Base-by-base conservation (phyloP, 2,113 vertebrate species). In the Dasyprocta punctata region DNA sequence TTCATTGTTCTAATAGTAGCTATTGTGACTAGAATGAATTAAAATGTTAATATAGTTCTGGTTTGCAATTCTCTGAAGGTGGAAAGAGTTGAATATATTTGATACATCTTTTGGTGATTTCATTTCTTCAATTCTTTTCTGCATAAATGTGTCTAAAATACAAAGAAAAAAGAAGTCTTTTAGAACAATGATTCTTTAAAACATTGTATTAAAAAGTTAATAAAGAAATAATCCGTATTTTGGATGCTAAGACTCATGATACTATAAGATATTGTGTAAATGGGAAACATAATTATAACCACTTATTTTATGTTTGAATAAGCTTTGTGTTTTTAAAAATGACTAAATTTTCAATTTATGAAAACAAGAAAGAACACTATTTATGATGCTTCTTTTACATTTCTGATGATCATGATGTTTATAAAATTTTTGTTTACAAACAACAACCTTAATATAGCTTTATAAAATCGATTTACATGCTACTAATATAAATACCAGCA, bases 131-230 rank as follows among this genome's bases (percentile, higher is more conserved):
- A 41, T 41, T 86, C 17, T 89, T 28, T 84, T 85, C 71, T 86
- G 20, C 30, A 69, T 69, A 78, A 22, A 12, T 77, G 69, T n/a
- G 7, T 71, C 36, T 44, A 60, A 86, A 85, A 86, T 28, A 75
- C 75, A 86, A 65, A 52, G 7, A 33, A 33, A 58, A 58, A n/a
- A 56, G 54, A 89, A 33, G 41, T 12, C 3, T 73, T 71, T 89
- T 60, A 36, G 44, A 93, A 54, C 33, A 78, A 78, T 84, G 2
- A 26, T 84, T 84, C 77, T 61, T 83, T 87, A 95, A 61, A 30
- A 78, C 7, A 60, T 90, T 69, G 13, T 5, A 83, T 90, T 86
- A 90, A 92, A 47, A 63, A 36, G 26, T 17, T 97, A 87, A 95
- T 33, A 81, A 93, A 91, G 24, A 88, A 63, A 82, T 17, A 65